A percentile compares a stretch with the other conserved stretches of the same genome.
Conservation (phyloP, 2,113 vertebrate genomes). For the Apteryx owenii region DNA sequence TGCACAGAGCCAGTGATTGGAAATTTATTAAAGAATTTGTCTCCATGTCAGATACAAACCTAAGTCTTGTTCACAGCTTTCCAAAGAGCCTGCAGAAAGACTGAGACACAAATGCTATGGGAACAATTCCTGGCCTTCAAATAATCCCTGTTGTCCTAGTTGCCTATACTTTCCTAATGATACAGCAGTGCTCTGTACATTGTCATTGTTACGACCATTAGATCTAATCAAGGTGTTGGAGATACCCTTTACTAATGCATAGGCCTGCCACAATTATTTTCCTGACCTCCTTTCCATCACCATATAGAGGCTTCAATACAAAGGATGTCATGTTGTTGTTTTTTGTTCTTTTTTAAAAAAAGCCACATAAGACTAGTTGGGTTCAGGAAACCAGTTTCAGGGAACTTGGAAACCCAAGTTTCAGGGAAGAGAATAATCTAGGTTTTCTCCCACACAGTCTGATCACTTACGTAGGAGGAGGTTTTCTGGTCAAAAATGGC, state of each 20-base stretch:
- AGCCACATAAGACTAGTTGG: neutral
- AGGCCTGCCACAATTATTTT: neutral
- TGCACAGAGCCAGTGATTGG: neutral
- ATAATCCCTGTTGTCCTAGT: fast-evolving
- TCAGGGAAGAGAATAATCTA: neutral
- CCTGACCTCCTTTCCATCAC: neutral
- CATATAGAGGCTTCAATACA: neutral
- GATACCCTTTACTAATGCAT: neutral
- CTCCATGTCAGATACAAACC: neutral
- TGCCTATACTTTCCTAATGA: no score
- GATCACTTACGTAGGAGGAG: neutral
- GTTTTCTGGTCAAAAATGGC: neutral
- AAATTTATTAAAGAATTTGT: neutral
- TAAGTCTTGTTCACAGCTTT: neutral
- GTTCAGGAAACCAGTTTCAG: neutral
- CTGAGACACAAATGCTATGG: neutral
- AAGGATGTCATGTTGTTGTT: neutral
- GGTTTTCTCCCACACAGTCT: neutral
- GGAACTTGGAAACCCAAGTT: neutral
- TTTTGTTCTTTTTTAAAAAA: neutral
- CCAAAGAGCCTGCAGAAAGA: neutral
- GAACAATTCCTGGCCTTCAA: neutral
- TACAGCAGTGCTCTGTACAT: neutral
- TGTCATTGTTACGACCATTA: neutral
- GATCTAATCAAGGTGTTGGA: neutral